Conservation (phyloP, 2,888 invertebrate genomes). For the Amorpha juglandis region DNA sequence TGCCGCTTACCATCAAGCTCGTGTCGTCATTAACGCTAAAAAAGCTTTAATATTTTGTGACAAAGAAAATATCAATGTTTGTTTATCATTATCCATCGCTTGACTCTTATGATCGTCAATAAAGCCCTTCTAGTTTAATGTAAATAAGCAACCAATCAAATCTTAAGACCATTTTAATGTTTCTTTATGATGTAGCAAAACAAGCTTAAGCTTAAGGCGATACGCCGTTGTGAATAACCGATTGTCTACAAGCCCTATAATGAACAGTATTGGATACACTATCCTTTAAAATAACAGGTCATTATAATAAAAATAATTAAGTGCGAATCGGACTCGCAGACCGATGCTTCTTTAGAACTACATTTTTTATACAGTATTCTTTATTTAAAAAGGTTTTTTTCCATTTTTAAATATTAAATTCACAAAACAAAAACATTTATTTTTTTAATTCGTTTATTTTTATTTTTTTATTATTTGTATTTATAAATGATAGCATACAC, state of each 20-base stretch:
- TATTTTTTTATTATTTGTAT: too few species aligned
- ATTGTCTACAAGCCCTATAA: slow-evolving; percentile 24
- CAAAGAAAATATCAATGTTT: slow-evolving; percentile 41
- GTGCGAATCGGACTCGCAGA: too few species aligned
- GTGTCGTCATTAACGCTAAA: too few species aligned
- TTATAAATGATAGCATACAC: too few species aligned
- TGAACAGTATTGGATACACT: slow-evolving; percentile 23
- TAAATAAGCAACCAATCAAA: slow-evolving; percentile 22
- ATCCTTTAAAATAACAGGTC: slow-evolving; percentile 60
- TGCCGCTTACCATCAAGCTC: too few species aligned
- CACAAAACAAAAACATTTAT: too few species aligned
- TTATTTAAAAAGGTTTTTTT: too few species aligned
- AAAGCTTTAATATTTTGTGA: too few species aligned
- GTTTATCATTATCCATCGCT: slow-evolving; percentile 45
- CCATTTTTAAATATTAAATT: too few species aligned
- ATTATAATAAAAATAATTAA: slow-evolving; percentile 42
- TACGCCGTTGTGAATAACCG: slow-evolving; percentile 21
- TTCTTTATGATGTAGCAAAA: slow-evolving; percentile 7
- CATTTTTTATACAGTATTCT: too few species aligned
- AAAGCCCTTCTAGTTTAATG: neutral
- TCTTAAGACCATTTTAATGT: slow-evolving; percentile 1
- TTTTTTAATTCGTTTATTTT: too few species aligned
- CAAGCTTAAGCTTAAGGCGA: slow-evolving; percentile 19
- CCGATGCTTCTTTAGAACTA: too few species aligned
- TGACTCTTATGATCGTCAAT: slow-evolving; percentile 25